These are phyloP conservation scores for Calephelis perditalis DNA, from an alignment of 2,888 invertebrate species.

Conservation along the genomic window DNA sequence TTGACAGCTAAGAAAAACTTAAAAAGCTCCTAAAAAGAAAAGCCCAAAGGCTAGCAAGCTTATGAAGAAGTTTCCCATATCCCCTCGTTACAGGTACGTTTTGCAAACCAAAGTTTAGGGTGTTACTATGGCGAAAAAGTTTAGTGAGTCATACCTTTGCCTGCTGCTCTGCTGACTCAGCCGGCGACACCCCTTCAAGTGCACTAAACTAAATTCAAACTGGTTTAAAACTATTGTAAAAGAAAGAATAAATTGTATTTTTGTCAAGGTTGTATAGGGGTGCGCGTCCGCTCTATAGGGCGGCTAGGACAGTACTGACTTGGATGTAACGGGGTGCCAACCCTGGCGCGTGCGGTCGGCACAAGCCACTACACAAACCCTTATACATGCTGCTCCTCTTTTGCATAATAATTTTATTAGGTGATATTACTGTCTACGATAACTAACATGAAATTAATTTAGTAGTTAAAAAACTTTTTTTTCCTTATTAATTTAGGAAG, in stretches of 20 bases:
- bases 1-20: too few species aligned
- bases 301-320: constrained; percentile 64
- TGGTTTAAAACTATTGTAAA: constrained; percentile 16
- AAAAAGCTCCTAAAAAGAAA: too few species aligned
- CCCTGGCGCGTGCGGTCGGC: constrained; percentile 59
- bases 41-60: background rate
- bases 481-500: too few species aligned
- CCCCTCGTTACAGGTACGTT: constrained; percentile 24
- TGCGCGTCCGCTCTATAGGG: constrained; percentile 66
- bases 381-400: constrained; percentile 44
- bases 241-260: constrained; percentile 26
- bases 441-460: too few species aligned
- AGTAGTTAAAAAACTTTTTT: too few species aligned
- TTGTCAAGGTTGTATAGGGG: constrained; percentile 42
- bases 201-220: constrained; percentile 36
- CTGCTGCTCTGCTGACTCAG: constrained; percentile 65
- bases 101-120: constrained; percentile 50
- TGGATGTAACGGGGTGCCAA: constrained; percentile 49
- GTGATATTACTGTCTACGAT: background rate
- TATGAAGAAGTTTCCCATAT: background rate
- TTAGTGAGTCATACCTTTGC: constrained; percentile 64
- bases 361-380: constrained; percentile 47
- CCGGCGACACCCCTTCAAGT: constrained; percentile 57
- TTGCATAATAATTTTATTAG: constrained; percentile 13
- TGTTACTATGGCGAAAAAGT: constrained; percentile 68